phyloP scores from a whole-genome alignment of 2,888 invertebrate species.

The Drosophila algonquin region DNA sequence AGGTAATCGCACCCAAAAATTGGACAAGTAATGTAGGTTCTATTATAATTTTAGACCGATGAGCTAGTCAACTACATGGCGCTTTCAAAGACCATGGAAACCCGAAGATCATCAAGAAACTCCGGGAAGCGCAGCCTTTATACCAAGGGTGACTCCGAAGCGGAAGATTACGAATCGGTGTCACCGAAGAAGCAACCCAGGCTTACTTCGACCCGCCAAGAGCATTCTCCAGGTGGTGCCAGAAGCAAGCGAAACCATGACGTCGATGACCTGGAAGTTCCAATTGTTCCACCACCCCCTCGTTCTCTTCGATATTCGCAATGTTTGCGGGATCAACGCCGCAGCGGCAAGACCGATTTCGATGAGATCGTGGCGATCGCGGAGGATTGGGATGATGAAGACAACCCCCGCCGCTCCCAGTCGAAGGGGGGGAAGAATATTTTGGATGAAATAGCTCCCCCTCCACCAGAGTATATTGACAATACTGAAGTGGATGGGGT shows the following conservation, averaged over 20 bases:
- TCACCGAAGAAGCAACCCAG: constrained; percentile 28
- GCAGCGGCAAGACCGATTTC: not conserved
- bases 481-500: not conserved
- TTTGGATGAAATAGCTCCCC: not conserved
- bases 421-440: not conserved
- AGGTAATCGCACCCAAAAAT: not conserved
- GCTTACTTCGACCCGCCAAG: not conserved
- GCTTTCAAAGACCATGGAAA: constrained; percentile 19
- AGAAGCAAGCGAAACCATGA: not conserved
- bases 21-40: not conserved
- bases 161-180: not conserved
- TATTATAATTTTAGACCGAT: constrained; percentile 9
- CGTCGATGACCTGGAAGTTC: not conserved
- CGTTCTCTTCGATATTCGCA: constrained; percentile 31
- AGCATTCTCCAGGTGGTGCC: not conserved
- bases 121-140: constrained; percentile 29
- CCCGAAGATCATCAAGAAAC: not conserved
- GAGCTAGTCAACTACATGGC: constrained; percentile 27
- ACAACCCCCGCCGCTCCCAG: not conserved
- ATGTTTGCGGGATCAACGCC: constrained; percentile 1
- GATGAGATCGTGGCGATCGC: constrained; percentile 2
- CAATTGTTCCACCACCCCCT: constrained; percentile 41
- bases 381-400: not conserved
- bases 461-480: constrained; percentile 11
- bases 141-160: constrained; percentile 38